Evolutionary conservation across 2,888 invertebrate genomes (phyloP), one percentile per base, ranked within the genome.

Genomic region (Melitaea athalia): DNA sequence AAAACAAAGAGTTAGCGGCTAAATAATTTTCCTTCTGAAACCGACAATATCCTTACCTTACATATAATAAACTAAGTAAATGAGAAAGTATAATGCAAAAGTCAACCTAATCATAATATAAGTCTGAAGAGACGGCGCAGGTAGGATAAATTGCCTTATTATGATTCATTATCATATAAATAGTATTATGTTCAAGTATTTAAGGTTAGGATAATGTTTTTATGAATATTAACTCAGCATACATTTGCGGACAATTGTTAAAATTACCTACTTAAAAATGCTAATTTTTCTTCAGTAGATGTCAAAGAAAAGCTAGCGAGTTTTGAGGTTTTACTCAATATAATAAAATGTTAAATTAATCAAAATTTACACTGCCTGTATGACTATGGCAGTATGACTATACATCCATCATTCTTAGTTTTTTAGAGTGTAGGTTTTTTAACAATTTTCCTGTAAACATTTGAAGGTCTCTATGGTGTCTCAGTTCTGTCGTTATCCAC

Each of bases 81-180:
- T 52, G 59, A 50, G 50, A 59, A 64, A 47, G n/a, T 57, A 42
- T 57, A 38, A 42, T 42, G 57, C 57, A 12, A 15, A 57, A 50
- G 64, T 24, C 42, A 43, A 49, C 43, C 43, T 43, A 50, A 64
- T 59, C 59, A 59, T 64, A 64, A 64, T 64, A 59, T 59, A 64
- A 59, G 59, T 64, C 50, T 6, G 42, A 7, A 38, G 31, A 64
- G 50, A 64, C 43, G 59, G n/a, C 31, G 50, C 31, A 50, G 43
- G 8, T 7, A 43, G 50, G 50, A 64, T 59, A 50, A 47, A 64
- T 64, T 12, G 38, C 64, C 14, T n/a, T 38, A 57, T 64, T 57
- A 57, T 57, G 47, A 33, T 12, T 31, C 53, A 55, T 64, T 60
- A 61, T 15, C 47, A 33, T 33, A 49, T 33, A 10, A 47, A 59